Evolutionary conservation across 1,140 invertebrate genomes (phyloP).

Genomic region (Aphaenogaster rudis): DNA sequence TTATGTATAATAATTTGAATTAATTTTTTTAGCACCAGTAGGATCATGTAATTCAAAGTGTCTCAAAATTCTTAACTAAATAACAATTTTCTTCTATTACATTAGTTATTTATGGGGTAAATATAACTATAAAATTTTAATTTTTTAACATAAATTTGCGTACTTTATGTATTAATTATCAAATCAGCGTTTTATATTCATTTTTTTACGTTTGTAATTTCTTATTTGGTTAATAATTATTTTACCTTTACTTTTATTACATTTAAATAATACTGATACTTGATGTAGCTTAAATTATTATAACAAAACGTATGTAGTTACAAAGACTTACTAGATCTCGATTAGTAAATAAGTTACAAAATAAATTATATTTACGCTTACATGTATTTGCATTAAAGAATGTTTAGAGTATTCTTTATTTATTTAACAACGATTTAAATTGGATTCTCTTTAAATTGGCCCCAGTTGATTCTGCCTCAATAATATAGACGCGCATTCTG

Average conservation of each 20-base stretch:
- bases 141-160: neutral
- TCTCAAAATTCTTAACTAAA: neutral
- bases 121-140: neutral
- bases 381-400: neutral
- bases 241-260: neutral
- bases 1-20: neutral
- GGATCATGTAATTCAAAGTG: neutral
- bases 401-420: neutral
- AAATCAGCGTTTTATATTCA: neutral
- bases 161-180: neutral
- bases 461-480: neutral
- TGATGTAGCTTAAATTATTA: neutral
- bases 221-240: neutral
- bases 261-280: neutral
- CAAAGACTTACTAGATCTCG: neutral
- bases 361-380: neutral
- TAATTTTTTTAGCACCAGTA: neutral
- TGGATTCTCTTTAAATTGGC: neutral
- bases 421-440: conserved; percentile 5
- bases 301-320: neutral
- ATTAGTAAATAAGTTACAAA: neutral
- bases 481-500: conserved; percentile 7
- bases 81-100: neutral
- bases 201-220: neutral
- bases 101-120: neutral